Evolutionary conservation across 2,797 vertebrate genomes (phyloP), one percentile per base, ranked within the genome.

Genomic region (Salmo trutta): DNA sequence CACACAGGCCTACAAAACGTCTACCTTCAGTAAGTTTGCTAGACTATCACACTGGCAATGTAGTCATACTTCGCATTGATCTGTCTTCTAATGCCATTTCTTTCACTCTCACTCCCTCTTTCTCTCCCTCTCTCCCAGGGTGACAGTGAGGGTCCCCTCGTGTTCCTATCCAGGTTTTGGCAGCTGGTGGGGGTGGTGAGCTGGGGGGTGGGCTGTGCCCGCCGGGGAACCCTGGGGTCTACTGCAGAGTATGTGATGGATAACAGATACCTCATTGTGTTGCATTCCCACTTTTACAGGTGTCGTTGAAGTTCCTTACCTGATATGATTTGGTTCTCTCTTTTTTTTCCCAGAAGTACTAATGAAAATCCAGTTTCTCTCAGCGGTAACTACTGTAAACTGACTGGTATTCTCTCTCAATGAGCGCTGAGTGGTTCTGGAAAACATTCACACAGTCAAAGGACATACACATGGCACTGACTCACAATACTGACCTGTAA

Each of bases 61-160:
- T 14, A 17, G 15, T 17, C 31, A 31, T 14, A 10, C 8, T 68
- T 33, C 33, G 65, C 24, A 17, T 27, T 19, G 7, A 7, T 24
- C n/a, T 64, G 21, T 36, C 17, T 4, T 47, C 7, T 52, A 31
- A 36, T 19, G 66, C 16, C 16, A 31, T 19, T 5, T 36, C 0
- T 36, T 19, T 17, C 3, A 6, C 54, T 33, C 2, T 31, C 59
- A 7, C 59, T 64, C 59, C 7, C 65, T 6, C 27, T 29, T 14
- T 67, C 65, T 85, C 52, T 1, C 74, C 5, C 71, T 71, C 31
- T 79, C 73, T 12, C 0, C 12, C 86, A 99, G 97, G 97, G 97
- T 3, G 97, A 99, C 91, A 99, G 98, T 0, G 97, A 97, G 0
- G 97, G 98, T 3, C 97, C 97, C 27, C 88, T 99, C 85, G 96